Evolutionary conservation across 2,113 vertebrate genomes (phyloP).

Genomic region (Coregonus clupeaformis): DNA sequence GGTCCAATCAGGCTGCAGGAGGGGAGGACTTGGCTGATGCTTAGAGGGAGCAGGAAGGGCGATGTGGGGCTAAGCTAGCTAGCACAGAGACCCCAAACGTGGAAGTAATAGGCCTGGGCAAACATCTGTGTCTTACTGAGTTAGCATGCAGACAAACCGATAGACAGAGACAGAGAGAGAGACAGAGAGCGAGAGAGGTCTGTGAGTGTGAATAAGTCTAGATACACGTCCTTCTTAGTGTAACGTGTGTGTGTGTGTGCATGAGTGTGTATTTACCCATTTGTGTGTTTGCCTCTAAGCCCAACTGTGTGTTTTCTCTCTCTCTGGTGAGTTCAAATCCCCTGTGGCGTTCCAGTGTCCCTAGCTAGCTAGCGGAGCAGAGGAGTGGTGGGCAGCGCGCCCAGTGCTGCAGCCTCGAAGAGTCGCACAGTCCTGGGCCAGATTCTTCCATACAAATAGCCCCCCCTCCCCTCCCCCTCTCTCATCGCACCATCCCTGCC

Average conservation of each 20-base stretch:
- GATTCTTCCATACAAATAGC: slow-evolving; percentile 22
- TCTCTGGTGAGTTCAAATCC: too few relatives aligned
- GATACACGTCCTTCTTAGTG: too few relatives aligned
- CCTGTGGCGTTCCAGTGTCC: slow-evolving; percentile 17
- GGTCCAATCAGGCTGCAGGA: slow-evolving; percentile 17
- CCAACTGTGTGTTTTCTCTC: neutral
- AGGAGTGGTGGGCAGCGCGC: slow-evolving; percentile 36
- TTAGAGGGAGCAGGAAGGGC: slow-evolving; percentile 5
- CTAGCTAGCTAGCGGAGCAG: slow-evolving; percentile 33
- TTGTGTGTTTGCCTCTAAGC: neutral
- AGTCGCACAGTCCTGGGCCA: slow-evolving; percentile 31
- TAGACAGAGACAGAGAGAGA: too few relatives aligned
- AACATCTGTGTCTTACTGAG: slow-evolving; percentile 47
- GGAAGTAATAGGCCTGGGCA: slow-evolving; percentile 38
- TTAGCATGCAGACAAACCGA: neutral
- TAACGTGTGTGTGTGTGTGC: neutral
- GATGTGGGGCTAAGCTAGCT: too few relatives aligned
- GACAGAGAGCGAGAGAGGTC: neutral
- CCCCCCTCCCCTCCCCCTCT: neutral
- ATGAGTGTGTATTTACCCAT: neutral
- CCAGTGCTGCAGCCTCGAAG: slow-evolving; percentile 26
- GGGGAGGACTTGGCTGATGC: slow-evolving; percentile 23
- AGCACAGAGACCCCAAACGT: neutral
- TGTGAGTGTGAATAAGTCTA: neutral
- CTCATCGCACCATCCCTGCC: slow-evolving; percentile 21